Evolutionary conservation across 2,888 invertebrate genomes (phyloP).

Genomic region (Eupithecia subfuscata): DNA sequence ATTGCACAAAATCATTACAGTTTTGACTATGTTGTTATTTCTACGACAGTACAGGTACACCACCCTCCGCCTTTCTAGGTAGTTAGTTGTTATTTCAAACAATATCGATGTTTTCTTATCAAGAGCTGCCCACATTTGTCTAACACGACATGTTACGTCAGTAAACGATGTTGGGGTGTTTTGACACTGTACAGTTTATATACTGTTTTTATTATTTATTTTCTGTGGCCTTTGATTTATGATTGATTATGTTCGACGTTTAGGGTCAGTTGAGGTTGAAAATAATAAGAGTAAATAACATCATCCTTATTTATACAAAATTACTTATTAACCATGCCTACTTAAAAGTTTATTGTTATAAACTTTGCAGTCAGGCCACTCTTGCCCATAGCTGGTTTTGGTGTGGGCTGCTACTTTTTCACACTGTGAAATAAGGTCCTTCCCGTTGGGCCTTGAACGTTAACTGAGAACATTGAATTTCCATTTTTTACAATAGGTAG

Average conservation of each 20-base stretch:
- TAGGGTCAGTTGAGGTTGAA: background rate
- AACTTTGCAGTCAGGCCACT: too few species aligned
- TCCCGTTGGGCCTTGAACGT: too few species aligned
- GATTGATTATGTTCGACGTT: background rate
- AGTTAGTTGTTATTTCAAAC: slow-evolving; percentile 19
- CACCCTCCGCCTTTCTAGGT: background rate
- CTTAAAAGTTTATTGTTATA: too few species aligned
- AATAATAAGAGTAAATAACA: background rate
- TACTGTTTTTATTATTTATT: slow-evolving; percentile 2
- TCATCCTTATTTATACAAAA: background rate
- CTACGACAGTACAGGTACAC: too few species aligned
- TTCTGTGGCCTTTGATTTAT: background rate
- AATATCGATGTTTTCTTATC: slow-evolving; percentile 31
- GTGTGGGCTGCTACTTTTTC: too few species aligned
- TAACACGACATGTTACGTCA: slow-evolving; percentile 5
- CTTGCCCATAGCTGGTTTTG: too few species aligned
- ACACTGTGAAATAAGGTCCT: too few species aligned
- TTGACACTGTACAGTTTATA: slow-evolving; percentile 11
- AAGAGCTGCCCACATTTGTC: slow-evolving; percentile 15
- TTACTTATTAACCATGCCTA: background rate
- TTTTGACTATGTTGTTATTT: too few species aligned
- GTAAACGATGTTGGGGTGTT: slow-evolving; percentile 15
- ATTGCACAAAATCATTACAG: background rate
- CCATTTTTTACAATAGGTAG: too few species aligned
- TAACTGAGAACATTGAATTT: too few species aligned